Percentiles rank a stretch among this genome's conserved stretches.
phyloP scores from a whole-genome alignment of 2,113 vertebrate species.

The Spizaetus ornatus region DNA sequence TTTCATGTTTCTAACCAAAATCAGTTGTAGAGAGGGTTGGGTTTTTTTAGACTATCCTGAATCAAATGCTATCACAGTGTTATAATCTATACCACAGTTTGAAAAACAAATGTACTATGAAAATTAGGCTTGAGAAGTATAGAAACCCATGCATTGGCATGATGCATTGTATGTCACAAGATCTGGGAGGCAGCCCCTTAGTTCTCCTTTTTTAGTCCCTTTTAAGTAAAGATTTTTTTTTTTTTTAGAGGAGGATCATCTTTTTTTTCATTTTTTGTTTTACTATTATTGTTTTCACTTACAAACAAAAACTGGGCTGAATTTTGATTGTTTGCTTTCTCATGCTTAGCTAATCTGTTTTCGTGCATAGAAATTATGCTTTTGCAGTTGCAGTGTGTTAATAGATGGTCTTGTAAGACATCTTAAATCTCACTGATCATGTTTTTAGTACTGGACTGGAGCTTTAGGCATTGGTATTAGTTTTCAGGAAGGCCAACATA shows the following conservation, averaged over 20 bases:
- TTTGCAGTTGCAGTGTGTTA: background rate
- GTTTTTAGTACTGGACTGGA: background rate
- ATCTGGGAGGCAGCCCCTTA: background rate
- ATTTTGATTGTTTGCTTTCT: background rate
- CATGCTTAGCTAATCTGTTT: background rate
- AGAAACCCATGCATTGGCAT: background rate
- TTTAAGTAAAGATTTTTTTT: background rate
- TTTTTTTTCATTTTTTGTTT: background rate
- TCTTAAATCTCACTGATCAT: background rate
- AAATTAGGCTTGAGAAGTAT: background rate
- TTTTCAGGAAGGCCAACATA: background rate
- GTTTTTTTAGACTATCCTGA: background rate
- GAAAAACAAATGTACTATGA: background rate
- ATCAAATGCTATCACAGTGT: background rate
- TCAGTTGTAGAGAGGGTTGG: background rate
- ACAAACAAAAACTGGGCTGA: background rate
- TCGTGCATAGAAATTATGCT: background rate
- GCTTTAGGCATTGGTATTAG: background rate
- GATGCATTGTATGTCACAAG: background rate
- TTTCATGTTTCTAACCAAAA: background rate
- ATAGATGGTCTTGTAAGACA: background rate
- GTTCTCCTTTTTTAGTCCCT: background rate
- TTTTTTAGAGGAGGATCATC: rapidly evolving
- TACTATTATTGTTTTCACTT: background rate
- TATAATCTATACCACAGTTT: background rate